phyloP scores from a whole-genome alignment of 1,140 invertebrate genomes.

The Oscheius sp. region DNA sequence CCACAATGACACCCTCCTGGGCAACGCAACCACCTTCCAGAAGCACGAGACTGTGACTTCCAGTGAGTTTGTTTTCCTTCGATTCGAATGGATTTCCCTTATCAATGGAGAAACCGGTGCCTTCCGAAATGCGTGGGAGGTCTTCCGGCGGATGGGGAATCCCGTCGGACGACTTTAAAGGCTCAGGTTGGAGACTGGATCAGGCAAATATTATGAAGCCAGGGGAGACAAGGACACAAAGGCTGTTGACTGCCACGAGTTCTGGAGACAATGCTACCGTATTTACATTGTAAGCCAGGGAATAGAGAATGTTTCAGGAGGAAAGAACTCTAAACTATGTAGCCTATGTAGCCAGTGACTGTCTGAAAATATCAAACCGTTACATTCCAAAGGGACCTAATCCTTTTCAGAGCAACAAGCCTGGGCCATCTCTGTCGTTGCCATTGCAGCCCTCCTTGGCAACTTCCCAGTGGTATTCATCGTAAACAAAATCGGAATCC shows the following conservation, averaged over 20 bases:
- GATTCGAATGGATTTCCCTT: too few species aligned
- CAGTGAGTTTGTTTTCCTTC: too few species aligned
- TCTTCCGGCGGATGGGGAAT: neutral
- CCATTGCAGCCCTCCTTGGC: slow-evolving; percentile 43
- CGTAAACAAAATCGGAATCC: slow-evolving; percentile 43
- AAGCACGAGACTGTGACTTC: too few species aligned
- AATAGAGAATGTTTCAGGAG: neutral
- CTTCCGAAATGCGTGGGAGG: too few species aligned
- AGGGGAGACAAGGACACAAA: neutral
- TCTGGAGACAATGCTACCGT: neutral
- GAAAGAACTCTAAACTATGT: neutral
- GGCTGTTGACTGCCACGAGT: neutral
- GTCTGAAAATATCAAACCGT: neutral
- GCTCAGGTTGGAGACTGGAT: neutral
- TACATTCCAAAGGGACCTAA: neutral
- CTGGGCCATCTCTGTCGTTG: slow-evolving; percentile 41
- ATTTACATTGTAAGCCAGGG: neutral
- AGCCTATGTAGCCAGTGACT: neutral
- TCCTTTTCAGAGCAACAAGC: slow-evolving; percentile 33
- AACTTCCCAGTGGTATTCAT: slow-evolving; percentile 44
- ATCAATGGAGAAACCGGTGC: too few species aligned
- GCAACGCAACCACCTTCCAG: slow-evolving; percentile 22
- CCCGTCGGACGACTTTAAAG: neutral
- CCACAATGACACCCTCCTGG: slow-evolving; percentile 1
- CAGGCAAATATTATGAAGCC: neutral